phyloP scores from a whole-genome alignment of 2,113 vertebrate species.

The Rhegmatorhina hoffmannsi region DNA sequence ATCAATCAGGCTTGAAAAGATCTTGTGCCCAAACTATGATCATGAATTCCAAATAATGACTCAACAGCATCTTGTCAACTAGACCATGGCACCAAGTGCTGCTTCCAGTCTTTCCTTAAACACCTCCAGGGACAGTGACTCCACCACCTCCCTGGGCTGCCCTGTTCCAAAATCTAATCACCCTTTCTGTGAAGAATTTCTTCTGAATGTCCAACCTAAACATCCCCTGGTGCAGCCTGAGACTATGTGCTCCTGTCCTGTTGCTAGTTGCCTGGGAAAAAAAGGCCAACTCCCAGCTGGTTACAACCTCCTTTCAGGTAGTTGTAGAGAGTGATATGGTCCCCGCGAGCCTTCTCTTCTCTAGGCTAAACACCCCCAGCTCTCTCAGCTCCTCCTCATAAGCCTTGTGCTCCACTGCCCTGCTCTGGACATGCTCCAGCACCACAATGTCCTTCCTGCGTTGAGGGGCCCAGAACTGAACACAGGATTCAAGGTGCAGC shows the following conservation, averaged over 20 bases:
- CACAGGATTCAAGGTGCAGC: fast-evolving
- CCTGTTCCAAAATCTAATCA: not conserved
- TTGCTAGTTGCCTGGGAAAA: not conserved
- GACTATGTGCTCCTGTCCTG: not conserved
- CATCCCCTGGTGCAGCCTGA: not conserved
- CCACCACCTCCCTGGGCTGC: fast-evolving
- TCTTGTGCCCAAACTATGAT: too few relatives aligned
- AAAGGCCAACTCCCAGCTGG: not conserved
- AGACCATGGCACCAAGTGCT: not conserved
- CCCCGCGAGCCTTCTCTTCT: not conserved
- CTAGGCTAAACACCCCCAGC: not conserved
- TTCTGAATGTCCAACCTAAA: not conserved
- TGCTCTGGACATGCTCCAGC: fast-evolving
- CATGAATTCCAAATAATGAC: not conserved
- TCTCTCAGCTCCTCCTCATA: not conserved
- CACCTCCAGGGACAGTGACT: not conserved
- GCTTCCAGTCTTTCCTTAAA: too few relatives aligned
- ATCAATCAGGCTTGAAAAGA: not conserved
- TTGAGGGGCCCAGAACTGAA: not conserved
- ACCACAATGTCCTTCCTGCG: fast-evolving
- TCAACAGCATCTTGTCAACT: not conserved
- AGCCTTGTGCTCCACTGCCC: fast-evolving
- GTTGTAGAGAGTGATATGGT: too few relatives aligned
- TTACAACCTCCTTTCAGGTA: not conserved
- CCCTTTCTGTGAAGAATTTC: not conserved